These are phyloP conservation scores for Thymelicus lineola DNA, from an alignment of 2,888 invertebrate species.

Conservation along the genomic window DNA sequence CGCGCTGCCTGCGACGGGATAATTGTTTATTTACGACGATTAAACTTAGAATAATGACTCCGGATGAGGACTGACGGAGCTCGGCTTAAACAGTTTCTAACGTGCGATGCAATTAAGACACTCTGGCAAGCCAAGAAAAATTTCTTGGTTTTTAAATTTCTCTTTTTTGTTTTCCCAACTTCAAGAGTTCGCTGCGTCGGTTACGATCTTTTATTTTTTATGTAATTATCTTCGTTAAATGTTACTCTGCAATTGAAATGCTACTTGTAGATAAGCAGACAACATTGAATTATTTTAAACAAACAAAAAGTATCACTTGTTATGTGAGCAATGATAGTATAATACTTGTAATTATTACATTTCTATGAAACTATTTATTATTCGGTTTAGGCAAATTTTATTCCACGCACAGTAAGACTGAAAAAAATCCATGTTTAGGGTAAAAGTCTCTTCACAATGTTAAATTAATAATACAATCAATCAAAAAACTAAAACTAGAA, in stretches of 20 bases:
- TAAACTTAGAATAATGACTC: conserved; percentile 37
- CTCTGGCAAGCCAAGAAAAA: conserved; percentile 24
- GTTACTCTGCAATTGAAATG: conserved; percentile 8
- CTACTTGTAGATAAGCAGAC: background rate
- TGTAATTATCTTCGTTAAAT: conserved; percentile 26
- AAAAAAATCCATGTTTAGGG: too few relatives aligned
- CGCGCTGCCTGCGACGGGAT: conserved; percentile 26
- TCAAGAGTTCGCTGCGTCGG: conserved; percentile 6
- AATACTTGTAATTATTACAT: too few relatives aligned
- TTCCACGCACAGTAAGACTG: too few relatives aligned
- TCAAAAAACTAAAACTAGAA: too few relatives aligned
- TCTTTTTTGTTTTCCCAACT: conserved; percentile 30
- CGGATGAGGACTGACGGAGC: conserved; percentile 14
- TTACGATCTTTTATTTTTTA: conserved; percentile 21
- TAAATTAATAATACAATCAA: too few relatives aligned
- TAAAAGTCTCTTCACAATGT: too few relatives aligned
- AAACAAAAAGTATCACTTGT: background rate
- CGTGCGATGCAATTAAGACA: conserved; percentile 34
- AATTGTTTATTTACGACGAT: conserved; percentile 38
- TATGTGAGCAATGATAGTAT: too few relatives aligned
- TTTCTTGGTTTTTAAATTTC: conserved; percentile 23
- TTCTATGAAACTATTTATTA: too few relatives aligned
- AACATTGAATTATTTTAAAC: background rate
- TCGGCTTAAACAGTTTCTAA: conserved; percentile 27
- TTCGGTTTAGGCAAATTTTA: too few relatives aligned